Percentiles rank a stretch among this genome's conserved stretches.
Conservation (phyloP, 2,113 vertebrate genomes). For the Todiramphus chloris region DNA sequence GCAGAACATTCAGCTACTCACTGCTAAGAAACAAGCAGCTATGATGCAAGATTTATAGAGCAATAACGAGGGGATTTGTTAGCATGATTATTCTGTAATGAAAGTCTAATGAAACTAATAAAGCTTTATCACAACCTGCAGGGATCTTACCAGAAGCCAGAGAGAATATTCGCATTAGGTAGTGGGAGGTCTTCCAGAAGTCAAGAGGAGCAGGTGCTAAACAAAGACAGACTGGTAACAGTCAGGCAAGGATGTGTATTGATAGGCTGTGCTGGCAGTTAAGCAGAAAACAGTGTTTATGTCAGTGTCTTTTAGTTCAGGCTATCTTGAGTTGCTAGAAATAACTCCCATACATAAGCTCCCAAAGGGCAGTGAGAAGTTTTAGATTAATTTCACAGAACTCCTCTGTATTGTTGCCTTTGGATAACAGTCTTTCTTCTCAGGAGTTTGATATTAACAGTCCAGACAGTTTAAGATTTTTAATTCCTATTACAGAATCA, state of each 20-base stretch:
- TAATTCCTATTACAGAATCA: not conserved
- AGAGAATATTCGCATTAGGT: not conserved
- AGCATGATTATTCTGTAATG: slow-evolving; percentile 27
- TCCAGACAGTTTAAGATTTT: not conserved
- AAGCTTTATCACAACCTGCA: slow-evolving; percentile 39
- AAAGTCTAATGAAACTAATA: slow-evolving; percentile 60
- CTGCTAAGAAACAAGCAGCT: not conserved
- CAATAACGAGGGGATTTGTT: slow-evolving; percentile 25
- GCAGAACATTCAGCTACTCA: not conserved
- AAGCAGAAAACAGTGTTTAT: not conserved
- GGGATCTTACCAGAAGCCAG: not conserved
- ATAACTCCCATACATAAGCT: rapidly evolving
- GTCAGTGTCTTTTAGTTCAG: not conserved
- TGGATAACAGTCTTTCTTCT: not conserved
- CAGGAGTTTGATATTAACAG: not conserved
- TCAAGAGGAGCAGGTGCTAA: not conserved
- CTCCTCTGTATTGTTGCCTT: not conserved
- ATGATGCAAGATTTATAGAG: slow-evolving; percentile 14
- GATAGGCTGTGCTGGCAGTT: rapidly evolving
- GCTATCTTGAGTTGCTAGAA: not conserved
- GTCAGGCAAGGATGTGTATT: not conserved
- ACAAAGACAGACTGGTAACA: not conserved
- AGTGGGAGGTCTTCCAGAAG: not conserved
- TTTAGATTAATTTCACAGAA: not conserved
- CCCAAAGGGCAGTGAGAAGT: not conserved